Evolutionary conservation across 2,888 invertebrate species (phyloP), one percentile per base, ranked within the genome.

Genomic region (Latheticus oryzae): DNA sequence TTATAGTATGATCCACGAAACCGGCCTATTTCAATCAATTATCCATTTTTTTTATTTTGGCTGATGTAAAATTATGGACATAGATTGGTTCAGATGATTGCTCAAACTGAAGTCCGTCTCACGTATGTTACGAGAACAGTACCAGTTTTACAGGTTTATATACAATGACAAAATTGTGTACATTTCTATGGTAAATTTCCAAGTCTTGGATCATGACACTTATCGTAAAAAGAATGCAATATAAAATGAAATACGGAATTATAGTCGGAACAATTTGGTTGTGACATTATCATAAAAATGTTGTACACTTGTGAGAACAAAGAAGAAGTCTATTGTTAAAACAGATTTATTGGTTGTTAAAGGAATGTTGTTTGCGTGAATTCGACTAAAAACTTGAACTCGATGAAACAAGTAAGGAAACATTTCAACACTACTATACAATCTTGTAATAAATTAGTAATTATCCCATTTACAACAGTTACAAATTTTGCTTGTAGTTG

Each of bases 71-170:
- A 8, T 23, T 19, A 26, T 16, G 13, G 42, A 24, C 42, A 3
- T 42, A 42, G 26, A 42, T n/a, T 26, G 42, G 42, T 19, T 26
- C 42, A 24, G 38, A 38, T 38, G 38, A 38, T 38, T 13, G 15
- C 15, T 38, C 9, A 12, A 8, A 32, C 11, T 32, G 11, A 3
- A 8, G 13, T 11, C 12, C 12, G 32, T 32, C 5, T 7, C 8
- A 5, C 32, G 16, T 24, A 16, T 16, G 19, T 42, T 16, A 13
- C 9, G 19, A 15, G 47, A 47, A 21, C 47, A 47, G 23, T 47
- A 47, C 47, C 47, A 32, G 47, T 47, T 33, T 15, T 21, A 33
- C 47, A 33, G n/a, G n/a, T n/a, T n/a, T n/a, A n/a, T n/a, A n/a
- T n/a, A n/a, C n/a, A n/a, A n/a, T n/a, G n/a, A n/a, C n/a, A n/a